Conservation (phyloP, 1,140 invertebrate genomes). For the Pygmarrhopalites habei region DNA sequence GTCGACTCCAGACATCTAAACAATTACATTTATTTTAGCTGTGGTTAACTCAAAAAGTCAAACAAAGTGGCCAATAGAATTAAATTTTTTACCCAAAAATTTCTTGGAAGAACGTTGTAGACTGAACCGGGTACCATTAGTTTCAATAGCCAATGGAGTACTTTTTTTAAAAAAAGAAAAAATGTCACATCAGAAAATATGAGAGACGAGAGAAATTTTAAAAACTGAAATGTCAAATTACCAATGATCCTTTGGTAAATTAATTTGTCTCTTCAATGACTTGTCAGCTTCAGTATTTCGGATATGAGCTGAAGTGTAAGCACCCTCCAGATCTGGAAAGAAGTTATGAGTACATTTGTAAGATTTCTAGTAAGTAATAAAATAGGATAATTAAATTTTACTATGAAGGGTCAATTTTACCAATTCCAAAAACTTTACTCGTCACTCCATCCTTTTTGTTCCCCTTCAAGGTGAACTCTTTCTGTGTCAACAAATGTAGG, state of each 20-base stretch:
- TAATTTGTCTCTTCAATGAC: conserved; percentile 44
- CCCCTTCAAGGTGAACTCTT: conserved; percentile 38
- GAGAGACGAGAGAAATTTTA: too few relatives aligned
- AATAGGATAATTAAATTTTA: too few relatives aligned
- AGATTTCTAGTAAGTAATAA: too few relatives aligned
- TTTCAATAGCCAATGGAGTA: conserved; percentile 47
- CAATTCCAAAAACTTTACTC: conserved; percentile 44
- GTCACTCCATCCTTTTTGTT: conserved; percentile 29
- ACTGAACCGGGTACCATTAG: conserved; percentile 49
- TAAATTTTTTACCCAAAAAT: too few relatives aligned
- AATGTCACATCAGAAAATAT: too few relatives aligned
- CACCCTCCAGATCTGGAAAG: conserved; percentile 44
- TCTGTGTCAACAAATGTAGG: conserved; percentile 46
- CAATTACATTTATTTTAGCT: too few relatives aligned
- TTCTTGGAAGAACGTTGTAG: conserved; percentile 38
- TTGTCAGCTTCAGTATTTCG: conserved; percentile 40
- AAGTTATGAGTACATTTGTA: too few relatives aligned
- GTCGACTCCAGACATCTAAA: conserved; percentile 46
- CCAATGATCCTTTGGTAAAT: conserved; percentile 47
- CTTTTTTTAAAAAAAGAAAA: too few relatives aligned
- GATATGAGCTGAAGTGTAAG: conserved; percentile 44
- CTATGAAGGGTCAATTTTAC: too few relatives aligned
- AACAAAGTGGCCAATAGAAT: too few relatives aligned
- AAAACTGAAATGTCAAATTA: too few relatives aligned
- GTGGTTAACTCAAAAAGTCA: too few relatives aligned